These are phyloP conservation scores for Watsonalla cultraria DNA, from an alignment of 2,888 invertebrate species.

Conservation along the genomic window DNA sequence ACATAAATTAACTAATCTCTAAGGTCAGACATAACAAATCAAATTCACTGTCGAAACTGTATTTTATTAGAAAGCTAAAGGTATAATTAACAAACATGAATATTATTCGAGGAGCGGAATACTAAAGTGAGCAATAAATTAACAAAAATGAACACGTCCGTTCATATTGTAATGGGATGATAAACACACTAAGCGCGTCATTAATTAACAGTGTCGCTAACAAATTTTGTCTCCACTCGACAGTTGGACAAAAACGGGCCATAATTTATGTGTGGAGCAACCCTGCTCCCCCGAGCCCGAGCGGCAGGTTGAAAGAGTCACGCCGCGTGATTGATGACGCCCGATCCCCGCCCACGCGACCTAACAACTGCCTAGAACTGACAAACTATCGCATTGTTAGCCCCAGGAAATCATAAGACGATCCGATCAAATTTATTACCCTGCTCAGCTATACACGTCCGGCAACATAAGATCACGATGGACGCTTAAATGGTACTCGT, in stretches of 20 bases:
- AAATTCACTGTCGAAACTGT: not conserved
- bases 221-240: conserved; percentile 66
- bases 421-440: conserved; percentile 54
- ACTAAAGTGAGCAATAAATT: not conserved
- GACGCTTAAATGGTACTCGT: conserved; percentile 27
- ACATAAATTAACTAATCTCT: not conserved
- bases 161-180: conserved; percentile 20
- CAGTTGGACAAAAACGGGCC: conserved; percentile 59
- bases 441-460: conserved; percentile 31
- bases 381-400: conserved; percentile 64
- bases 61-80: not conserved
- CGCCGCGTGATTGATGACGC: conserved; percentile 71
- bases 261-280: conserved; percentile 66
- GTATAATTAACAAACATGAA: not conserved
- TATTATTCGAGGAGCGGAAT: not conserved
- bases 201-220: conserved; percentile 68
- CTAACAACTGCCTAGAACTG: conserved; percentile 66
- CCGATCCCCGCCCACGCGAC: conserved; percentile 56
- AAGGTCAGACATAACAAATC: not conserved
- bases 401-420: conserved; percentile 59
- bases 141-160: not conserved
- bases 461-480: conserved; percentile 30
- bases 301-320: conserved; percentile 78
- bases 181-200: conserved; percentile 46
- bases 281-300: conserved; percentile 40